phyloP scores from a whole-genome alignment of 1,140 invertebrate species.

The Drosophila ironensis region DNA sequence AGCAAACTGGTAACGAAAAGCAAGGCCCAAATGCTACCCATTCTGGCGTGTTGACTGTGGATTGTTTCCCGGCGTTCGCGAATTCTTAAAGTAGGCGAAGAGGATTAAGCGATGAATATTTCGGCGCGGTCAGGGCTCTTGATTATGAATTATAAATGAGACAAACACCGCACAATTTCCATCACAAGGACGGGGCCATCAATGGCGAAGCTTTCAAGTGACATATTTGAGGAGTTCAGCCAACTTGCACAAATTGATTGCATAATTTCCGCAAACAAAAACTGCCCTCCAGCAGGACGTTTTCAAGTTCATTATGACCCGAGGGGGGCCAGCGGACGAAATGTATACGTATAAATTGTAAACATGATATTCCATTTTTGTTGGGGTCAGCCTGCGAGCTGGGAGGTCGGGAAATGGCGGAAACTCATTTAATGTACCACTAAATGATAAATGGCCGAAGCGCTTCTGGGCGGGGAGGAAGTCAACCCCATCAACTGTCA shows the following conservation, averaged over 20 bases:
- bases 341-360: slow-evolving; percentile 28
- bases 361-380: slow-evolving; percentile 29
- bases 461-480: slow-evolving; percentile 13
- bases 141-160: slow-evolving; percentile 9
- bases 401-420: slow-evolving; percentile 56
- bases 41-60: slow-evolving; percentile 17
- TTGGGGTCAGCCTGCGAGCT: slow-evolving; percentile 5
- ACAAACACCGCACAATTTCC: slow-evolving; percentile 10
- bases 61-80: not conserved
- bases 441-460: slow-evolving; percentile 70
- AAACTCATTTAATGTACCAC: slow-evolving; percentile 70
- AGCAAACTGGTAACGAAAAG: slow-evolving; percentile 62
- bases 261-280: slow-evolving; percentile 70
- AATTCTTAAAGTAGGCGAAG: not conserved
- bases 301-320: slow-evolving; percentile 68
- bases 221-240: slow-evolving; percentile 49
- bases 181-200: slow-evolving; percentile 1
- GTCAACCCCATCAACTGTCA: slow-evolving; percentile 50
- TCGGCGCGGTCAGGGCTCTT: not conserved
- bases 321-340: slow-evolving; percentile 20
- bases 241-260: slow-evolving; percentile 76
- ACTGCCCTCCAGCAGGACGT: slow-evolving; percentile 32
- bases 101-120: slow-evolving; percentile 7
- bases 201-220: slow-evolving; percentile 29
- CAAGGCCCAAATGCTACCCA: slow-evolving; percentile 62